phyloP scores from a whole-genome alignment of 2,113 vertebrate species.

The Rhinichthys klamathensis region DNA sequence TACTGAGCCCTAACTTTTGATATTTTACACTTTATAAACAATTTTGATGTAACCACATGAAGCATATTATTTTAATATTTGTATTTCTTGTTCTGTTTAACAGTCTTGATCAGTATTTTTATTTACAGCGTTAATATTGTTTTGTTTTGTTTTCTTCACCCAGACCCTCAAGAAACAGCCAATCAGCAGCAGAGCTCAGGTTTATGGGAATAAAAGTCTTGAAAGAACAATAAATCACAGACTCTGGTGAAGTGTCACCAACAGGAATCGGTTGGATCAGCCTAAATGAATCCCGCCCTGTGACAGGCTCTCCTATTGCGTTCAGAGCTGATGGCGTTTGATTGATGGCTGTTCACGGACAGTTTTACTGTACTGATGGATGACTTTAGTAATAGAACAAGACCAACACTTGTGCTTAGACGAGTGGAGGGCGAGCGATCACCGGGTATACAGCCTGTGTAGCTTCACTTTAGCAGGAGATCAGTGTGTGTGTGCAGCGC shows the following conservation, averaged over 20 bases:
- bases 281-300: constrained; percentile 33
- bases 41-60: no score
- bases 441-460: not conserved
- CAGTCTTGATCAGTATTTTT: no score
- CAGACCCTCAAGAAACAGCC: constrained; percentile 43
- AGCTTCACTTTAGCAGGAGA: not conserved
- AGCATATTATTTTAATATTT: no score
- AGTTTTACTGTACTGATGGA: constrained; percentile 55
- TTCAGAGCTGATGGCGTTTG: constrained; percentile 32
- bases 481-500: not conserved
- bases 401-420: constrained; percentile 8
- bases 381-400: constrained; percentile 42
- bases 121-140: no score
- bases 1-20: no score
- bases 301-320: constrained; percentile 22
- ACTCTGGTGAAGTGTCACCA: constrained; percentile 25
- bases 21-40: no score
- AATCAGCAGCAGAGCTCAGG: constrained; percentile 38
- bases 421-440: constrained; percentile 6
- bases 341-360: constrained; percentile 25
- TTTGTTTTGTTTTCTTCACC: not conserved
- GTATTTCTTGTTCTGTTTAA: no score
- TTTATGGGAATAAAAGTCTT: constrained; percentile 53
- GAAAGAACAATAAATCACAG: constrained; percentile 38
- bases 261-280: constrained; percentile 39